phyloP scores from a whole-genome alignment of 30 jellyfish, hydroid and myxozoan species.

The Mastigias papua region DNA sequence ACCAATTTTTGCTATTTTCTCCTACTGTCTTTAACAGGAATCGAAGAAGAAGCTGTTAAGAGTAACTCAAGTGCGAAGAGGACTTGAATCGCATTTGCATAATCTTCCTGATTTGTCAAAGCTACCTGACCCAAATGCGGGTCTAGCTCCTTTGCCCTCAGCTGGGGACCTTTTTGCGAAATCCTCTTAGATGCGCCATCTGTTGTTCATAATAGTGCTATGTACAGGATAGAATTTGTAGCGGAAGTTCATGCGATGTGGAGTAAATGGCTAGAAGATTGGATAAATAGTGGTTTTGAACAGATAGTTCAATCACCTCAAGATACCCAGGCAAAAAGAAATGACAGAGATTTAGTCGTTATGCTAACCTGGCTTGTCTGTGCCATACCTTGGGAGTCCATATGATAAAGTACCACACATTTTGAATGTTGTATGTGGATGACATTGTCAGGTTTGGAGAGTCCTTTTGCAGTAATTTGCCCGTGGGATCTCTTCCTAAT shows the following conservation, averaged over 20 bases:
- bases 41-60: conserved; percentile 83
- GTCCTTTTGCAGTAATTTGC: no score
- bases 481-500: no score
- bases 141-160: conserved; percentile 97
- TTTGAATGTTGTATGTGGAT: no score
- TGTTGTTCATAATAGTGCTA: background rate
- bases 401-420: no score
- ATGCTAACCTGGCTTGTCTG: no score
- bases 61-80: conserved; percentile 92
- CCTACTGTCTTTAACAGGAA: conserved; percentile 61
- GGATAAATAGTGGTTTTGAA: background rate
- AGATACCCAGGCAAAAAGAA: background rate
- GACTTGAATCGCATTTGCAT: conserved; percentile 93
- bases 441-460: no score
- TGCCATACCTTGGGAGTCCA: no score
- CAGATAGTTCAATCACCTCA: background rate
- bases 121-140: conserved; percentile 89
- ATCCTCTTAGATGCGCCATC: conserved; percentile 25
- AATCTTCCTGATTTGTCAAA: conserved; percentile 94
- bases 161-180: conserved; percentile 96
- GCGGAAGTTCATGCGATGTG: background rate
- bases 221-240: background rate
- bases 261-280: background rate
- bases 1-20: background rate
- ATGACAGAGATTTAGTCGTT: background rate